A percentile compares a stretch with the other conserved stretches of the same genome.
Evolutionary conservation across 2,797 vertebrate genomes (phyloP).

Genomic region (Oreonectes daqikongensis): DNA sequence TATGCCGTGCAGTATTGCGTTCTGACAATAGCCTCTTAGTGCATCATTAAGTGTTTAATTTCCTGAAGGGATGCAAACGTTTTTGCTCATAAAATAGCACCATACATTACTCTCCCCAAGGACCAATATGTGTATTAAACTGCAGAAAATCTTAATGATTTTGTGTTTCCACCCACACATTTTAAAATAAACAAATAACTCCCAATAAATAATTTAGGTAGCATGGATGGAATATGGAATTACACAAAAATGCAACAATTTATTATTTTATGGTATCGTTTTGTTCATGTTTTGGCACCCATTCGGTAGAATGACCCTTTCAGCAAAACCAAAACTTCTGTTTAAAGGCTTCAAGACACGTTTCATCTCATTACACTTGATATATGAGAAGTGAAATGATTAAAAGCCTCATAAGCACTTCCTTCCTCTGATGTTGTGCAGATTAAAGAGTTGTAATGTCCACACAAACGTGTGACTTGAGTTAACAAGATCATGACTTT

Average conservation of each 20-base stretch:
- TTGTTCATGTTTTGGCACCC: too few species aligned
- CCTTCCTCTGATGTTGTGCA: not conserved
- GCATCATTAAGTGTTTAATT: slow-evolving; percentile 33
- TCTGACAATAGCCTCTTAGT: not conserved
- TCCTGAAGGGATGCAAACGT: not conserved
- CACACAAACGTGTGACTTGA: not conserved
- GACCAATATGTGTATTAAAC: slow-evolving; percentile 3
- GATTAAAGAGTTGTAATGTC: not conserved
- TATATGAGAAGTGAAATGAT: slow-evolving; percentile 6
- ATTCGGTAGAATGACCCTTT: too few species aligned
- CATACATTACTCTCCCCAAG: slow-evolving; percentile 26
- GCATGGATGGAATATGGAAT: too few species aligned
- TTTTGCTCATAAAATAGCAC: not conserved
- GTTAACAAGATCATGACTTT: not conserved
- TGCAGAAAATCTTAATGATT: not conserved
- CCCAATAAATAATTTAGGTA: too few species aligned
- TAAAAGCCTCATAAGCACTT: not conserved
- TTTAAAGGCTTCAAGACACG: not conserved
- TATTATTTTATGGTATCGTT: too few species aligned
- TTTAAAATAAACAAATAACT: too few species aligned
- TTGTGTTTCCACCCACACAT: too few species aligned
- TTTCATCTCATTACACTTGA: not conserved
- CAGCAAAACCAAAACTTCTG: not conserved
- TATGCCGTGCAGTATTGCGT: too few species aligned
- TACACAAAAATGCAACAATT: too few species aligned